phyloP scores from a whole-genome alignment of 2,888 invertebrate genomes.

The Agrochola lota region DNA sequence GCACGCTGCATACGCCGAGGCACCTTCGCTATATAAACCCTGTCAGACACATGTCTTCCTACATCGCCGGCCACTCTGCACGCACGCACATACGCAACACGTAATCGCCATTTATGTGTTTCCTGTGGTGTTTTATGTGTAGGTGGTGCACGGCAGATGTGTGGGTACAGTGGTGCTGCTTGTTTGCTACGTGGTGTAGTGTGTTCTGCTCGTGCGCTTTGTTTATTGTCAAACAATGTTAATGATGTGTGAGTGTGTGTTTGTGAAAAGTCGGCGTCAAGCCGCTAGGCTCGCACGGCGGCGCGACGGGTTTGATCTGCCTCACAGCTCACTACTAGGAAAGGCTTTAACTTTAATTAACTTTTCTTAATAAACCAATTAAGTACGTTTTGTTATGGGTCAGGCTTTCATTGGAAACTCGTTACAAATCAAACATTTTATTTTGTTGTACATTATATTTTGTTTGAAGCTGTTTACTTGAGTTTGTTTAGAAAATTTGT shows the following conservation, averaged over 20 bases:
- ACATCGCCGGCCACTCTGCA: not conserved
- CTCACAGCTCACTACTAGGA: not conserved
- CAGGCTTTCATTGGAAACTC: constrained; percentile 4
- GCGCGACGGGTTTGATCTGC: not conserved
- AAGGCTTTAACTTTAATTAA: not conserved
- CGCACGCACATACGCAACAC: not conserved
- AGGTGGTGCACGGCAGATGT: not conserved
- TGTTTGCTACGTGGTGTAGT: not conserved
- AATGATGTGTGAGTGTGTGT: not conserved
- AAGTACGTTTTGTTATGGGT: not conserved
- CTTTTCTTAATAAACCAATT: constrained; percentile 4
- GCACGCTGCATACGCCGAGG: not conserved
- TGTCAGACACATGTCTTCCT: not conserved
- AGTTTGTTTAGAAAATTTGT: not conserved
- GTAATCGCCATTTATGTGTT: not conserved
- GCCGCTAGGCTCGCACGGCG: not conserved
- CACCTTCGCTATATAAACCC: not conserved
- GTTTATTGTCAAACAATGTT: not conserved
- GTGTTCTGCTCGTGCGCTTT: not conserved
- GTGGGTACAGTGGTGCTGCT: not conserved
- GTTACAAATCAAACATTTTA: not conserved
- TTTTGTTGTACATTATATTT: not conserved
- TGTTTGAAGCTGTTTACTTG: constrained; percentile 1
- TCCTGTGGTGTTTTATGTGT: not conserved
- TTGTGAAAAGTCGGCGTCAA: not conserved